Percentiles rank a stretch among this genome's conserved stretches.
These are phyloP conservation scores for Pipistrellus nathusii DNA, from an alignment of 2,797 vertebrate species.

Conservation along the genomic window DNA sequence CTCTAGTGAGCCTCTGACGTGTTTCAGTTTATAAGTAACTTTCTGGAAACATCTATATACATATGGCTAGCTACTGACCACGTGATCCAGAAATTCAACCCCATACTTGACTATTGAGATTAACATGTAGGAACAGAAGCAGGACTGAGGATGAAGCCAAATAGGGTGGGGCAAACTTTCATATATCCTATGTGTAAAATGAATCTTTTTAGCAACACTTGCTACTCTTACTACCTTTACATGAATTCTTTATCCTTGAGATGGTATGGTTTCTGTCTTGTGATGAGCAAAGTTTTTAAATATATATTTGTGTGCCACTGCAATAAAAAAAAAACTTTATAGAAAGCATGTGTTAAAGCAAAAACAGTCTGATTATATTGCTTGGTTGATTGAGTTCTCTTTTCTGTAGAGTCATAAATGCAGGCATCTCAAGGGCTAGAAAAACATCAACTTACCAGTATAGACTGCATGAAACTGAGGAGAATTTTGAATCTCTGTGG, in stretches of 20 bases:
- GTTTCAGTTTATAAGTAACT: conserved; percentile 36
- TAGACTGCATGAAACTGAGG: neutral
- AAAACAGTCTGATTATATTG: conserved; percentile 69
- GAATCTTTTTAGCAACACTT: neutral
- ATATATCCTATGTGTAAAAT: neutral
- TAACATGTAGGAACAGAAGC: neutral
- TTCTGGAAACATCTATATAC: neutral
- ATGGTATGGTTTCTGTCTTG: conserved; percentile 45
- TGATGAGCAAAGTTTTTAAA: neutral
- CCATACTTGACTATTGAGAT: neutral
- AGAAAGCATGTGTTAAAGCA: conserved; percentile 63
- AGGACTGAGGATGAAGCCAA: neutral
- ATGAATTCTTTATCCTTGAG: conserved; percentile 62
- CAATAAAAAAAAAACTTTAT: conserved; percentile 52
- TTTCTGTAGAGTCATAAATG: conserved; percentile 32
- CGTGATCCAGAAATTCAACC: neutral
- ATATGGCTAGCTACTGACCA: neutral
- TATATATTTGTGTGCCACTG: neutral
- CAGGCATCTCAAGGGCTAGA: conserved; percentile 43
- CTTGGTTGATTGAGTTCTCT: conserved; percentile 58
- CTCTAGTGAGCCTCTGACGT: neutral
- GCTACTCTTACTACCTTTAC: neutral
- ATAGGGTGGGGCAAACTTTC: neutral
- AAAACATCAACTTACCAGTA: conserved; percentile 26
- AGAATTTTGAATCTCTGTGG: conserved; percentile 46